Evolutionary conservation across 35 echinoderm and acorn worm species (phyloP), one percentile per base, ranked within the genome.

Genomic region (Diadema setosum): DNA sequence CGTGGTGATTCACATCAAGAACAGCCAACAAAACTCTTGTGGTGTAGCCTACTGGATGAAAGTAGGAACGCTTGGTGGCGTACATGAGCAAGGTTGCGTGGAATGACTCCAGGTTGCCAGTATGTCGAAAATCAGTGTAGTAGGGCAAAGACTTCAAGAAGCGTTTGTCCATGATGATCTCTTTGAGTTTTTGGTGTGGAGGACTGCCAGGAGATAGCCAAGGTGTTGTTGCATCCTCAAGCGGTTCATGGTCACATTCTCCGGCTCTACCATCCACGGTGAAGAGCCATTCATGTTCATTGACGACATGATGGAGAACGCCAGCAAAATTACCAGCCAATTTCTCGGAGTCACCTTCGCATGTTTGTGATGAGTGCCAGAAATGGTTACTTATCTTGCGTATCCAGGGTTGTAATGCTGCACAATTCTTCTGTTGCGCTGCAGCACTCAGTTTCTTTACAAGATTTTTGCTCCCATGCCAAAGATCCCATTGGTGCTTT

Each of bases 11-110:
- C 16, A 60, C 65, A 40, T 91, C 82, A 14, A 91, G 75, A 17
- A 50, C 82, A 15, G 89, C 89, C 24, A 91, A 46, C 5, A 44
- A 23, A 21, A 57, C 78, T 45, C 50, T 73, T 23, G 82, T 78
- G 0, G 40, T 46, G 32, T 75, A 85, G 3, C 82, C 67, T 21
- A 37, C 5, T 17, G 56, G 85, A 12, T 17, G 36, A 25, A 37
- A 91, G 5, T 65, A 25, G 61, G 18, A 42, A 20, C 82, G 46
- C 74, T 91, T 91, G 14, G 21, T 42, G 4, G 42, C 18, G 80
- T 91, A 85, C 82, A 91, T 85, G 4, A 91, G 65, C 65, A 91
- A 50, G 24, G 74, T 61, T 17, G 70, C 78, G 21, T 91, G 89
- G 23, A 85, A 91, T 15, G 60, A 43, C 39, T 91, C 89, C 9